A percentile compares a stretch with the other conserved stretches of the same genome.
phyloP scores from a whole-genome alignment of 2,113 vertebrate species.

The Leptobrachium leishanense region DNA sequence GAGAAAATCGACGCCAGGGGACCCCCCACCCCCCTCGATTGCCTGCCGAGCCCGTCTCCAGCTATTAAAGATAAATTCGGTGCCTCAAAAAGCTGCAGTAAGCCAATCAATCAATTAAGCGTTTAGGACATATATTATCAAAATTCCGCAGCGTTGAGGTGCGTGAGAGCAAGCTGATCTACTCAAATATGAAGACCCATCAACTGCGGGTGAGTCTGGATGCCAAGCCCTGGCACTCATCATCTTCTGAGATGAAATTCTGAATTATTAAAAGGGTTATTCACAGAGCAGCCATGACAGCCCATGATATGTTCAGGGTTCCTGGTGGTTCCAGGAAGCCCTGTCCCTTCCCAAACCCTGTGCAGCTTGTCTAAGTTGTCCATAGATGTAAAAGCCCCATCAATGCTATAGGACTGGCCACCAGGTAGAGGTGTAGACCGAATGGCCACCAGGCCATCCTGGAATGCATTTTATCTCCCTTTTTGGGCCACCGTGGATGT shows the following conservation, averaged over 20 bases:
- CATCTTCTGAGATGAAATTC: conserved; percentile 58
- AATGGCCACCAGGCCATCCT: no score
- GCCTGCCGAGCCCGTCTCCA: conserved; percentile 79
- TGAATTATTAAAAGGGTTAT: conserved; percentile 30
- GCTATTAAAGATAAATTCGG: conserved; percentile 91
- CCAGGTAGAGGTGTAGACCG: no score
- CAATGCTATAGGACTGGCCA: no score
- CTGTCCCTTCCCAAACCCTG: no score
- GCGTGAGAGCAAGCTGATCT: conserved; percentile 70
- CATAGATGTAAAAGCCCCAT: no score
- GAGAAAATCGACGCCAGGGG: conserved; percentile 96
- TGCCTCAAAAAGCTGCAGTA: conserved; percentile 81
- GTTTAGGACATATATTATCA: conserved; percentile 82
- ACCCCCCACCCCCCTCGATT: conserved; percentile 74
- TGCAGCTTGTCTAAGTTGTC: no score
- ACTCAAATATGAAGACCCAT: conserved; percentile 56
- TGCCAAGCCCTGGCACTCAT: conserved; percentile 55
- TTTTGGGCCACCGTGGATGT: no score
- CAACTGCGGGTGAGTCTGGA: conserved; percentile 56
- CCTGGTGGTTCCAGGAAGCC: no score
- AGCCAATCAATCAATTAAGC: conserved; percentile 91
- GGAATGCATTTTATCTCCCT: no score
- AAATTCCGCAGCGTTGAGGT: conserved; percentile 74
- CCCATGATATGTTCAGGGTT: no score
- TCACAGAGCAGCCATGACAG: no score